Percentiles rank a stretch among this genome's conserved stretches.
These are phyloP conservation scores for Andricus curvator DNA, from an alignment of 2,888 invertebrate genomes.

Conservation along the genomic window DNA sequence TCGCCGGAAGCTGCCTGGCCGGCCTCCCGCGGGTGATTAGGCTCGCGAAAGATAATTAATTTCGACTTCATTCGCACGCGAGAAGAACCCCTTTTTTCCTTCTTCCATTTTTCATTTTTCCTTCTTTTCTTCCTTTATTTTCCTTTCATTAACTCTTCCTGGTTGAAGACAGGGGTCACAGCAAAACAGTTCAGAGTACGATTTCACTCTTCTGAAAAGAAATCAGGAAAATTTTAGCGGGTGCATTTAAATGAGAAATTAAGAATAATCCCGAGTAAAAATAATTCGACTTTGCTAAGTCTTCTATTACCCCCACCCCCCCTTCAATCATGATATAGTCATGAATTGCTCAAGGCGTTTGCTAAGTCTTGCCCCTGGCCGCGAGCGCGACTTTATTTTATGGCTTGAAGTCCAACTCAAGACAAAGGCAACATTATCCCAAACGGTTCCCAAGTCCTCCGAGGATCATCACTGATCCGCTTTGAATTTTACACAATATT, in stretches of 20 bases:
- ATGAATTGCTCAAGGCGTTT: no score
- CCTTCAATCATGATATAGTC: no score
- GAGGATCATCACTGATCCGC: no score
- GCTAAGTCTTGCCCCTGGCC: no score
- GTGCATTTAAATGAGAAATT: neutral
- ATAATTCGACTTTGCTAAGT: no score
- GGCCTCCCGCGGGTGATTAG: conserved; percentile 50
- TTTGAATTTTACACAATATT: no score
- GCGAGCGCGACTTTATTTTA: no score
- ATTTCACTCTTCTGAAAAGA: neutral
- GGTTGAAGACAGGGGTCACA: neutral
- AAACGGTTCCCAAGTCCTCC: no score
- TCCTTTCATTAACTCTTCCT: neutral
- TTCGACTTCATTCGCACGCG: conserved; percentile 49
- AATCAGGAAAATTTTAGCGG: neutral
- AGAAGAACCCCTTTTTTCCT: conserved; percentile 36
- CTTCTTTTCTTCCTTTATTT: neutral
- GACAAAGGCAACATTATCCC: no score
- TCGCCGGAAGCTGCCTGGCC: conserved; percentile 48
- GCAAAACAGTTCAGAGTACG: neutral
- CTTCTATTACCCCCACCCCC: no score
- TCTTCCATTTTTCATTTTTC: conserved; percentile 30
- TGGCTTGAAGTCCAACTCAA: no score
- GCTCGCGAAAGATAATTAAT: conserved; percentile 49
- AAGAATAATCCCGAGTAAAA: no score